A percentile compares a stretch with the other conserved stretches of the same genome.
Evolutionary conservation across 2,113 vertebrate species (phyloP).

Genomic region (Sinocyclocheilus maitianheensis): DNA sequence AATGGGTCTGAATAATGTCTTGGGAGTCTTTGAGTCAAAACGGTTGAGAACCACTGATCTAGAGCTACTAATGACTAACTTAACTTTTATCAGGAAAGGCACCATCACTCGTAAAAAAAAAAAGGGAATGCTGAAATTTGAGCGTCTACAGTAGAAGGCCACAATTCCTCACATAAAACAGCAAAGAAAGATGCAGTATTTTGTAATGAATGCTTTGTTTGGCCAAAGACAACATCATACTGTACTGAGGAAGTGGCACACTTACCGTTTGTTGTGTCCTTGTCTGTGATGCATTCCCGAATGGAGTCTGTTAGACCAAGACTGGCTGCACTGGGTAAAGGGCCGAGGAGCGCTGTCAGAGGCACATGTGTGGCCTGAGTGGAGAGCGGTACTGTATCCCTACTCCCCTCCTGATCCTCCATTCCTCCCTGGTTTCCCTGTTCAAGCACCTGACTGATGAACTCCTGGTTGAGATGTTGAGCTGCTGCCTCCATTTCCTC

Average conservation of each 20-base stretch:
- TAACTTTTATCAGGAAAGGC: not conserved
- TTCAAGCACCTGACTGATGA: conserved; percentile 79
- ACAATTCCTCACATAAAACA: not conserved
- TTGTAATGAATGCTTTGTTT: not conserved
- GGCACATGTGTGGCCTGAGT: conserved; percentile 62
- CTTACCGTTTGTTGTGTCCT: conserved; percentile 78
- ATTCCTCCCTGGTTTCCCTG: not conserved
- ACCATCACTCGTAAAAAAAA: not conserved
- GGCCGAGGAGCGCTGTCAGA: conserved; percentile 83
- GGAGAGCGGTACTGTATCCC: not conserved
- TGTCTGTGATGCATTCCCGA: conserved; percentile 74
- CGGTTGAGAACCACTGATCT: not conserved
- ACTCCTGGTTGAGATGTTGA: conserved; percentile 88
- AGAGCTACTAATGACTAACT: not conserved
- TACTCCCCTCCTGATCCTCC: conserved; percentile 8
- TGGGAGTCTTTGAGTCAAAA: no score
- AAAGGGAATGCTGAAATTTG: not conserved
- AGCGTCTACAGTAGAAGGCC: not conserved
- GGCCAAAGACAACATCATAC: not conserved
- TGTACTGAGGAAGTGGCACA: conserved; percentile 34
- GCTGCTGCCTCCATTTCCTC: conserved; percentile 85
- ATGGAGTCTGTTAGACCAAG: conserved; percentile 87
- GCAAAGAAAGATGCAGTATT: not conserved
- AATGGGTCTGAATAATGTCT: no score
- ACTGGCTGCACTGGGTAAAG: conserved; percentile 81